Percentiles rank a stretch among this genome's conserved stretches.
Conservation (phyloP, 2,888 invertebrate species). For the Nemotelus nigrinus region DNA sequence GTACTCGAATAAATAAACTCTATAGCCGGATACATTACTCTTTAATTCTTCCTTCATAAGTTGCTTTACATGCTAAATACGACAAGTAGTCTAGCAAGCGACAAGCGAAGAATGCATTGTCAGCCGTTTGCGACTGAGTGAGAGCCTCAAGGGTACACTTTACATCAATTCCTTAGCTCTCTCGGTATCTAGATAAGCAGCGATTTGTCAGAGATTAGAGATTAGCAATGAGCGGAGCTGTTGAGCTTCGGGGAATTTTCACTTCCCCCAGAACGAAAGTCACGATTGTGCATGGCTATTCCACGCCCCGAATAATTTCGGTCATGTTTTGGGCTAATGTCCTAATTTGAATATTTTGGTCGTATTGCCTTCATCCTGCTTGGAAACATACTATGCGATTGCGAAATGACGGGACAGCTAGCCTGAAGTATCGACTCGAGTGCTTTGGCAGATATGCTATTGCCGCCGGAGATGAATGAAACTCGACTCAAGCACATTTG, state of each 20-base stretch:
- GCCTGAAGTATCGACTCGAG: conserved; percentile 18
- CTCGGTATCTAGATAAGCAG: conserved; percentile 31
- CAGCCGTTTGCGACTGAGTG: conserved; percentile 31
- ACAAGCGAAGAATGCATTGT: conserved; percentile 33
- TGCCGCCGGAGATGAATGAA: neutral
- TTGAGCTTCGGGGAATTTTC: conserved; percentile 38
- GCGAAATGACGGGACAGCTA: neutral
- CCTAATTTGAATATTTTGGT: conserved; percentile 45
- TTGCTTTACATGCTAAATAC: too few species aligned
- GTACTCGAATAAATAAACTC: too few species aligned
- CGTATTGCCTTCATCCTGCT: neutral
- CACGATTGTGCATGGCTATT: neutral
- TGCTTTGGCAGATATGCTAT: too few species aligned
- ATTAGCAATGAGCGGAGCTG: conserved; percentile 41
- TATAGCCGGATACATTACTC: too few species aligned
- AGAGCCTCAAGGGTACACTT: conserved; percentile 44
- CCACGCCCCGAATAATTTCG: conserved; percentile 35
- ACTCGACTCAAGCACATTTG: neutral
- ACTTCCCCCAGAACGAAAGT: neutral
- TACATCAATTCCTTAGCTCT: conserved; percentile 34
- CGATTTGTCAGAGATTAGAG: conserved; percentile 46
- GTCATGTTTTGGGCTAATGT: conserved; percentile 43
- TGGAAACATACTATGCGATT: neutral
- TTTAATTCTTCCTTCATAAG: too few species aligned
- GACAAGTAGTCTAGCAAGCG: neutral